Percentiles rank a stretch among this genome's conserved stretches.
Conservation (phyloP, 1,140 invertebrate species). For the Drosophila orena region DNA sequence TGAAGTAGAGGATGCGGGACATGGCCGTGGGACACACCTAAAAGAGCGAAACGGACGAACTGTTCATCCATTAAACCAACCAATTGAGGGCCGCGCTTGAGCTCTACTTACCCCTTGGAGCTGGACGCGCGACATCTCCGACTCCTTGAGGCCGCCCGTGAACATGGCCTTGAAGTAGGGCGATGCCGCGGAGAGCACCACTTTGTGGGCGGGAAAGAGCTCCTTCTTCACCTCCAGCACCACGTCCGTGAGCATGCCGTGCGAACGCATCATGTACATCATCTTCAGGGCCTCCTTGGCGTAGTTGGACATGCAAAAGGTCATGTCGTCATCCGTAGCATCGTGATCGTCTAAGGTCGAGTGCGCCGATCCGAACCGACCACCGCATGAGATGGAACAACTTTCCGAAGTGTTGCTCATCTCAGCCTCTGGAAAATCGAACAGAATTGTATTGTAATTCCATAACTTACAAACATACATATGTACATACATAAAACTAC, state of each 20-base stretch:
- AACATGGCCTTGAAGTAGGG: constrained; percentile 99
- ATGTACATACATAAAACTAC: too few relatives aligned
- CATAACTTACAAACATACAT: too few relatives aligned
- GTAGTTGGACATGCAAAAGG: constrained; percentile 94
- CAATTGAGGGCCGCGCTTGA: constrained; percentile 33
- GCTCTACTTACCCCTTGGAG: constrained; percentile 90
- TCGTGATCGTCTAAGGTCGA: constrained; percentile 73
- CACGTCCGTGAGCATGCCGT: constrained; percentile 96
- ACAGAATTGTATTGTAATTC: neutral
- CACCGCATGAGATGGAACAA: constrained; percentile 56
- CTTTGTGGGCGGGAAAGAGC: constrained; percentile 95
- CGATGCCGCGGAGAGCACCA: constrained; percentile 96
- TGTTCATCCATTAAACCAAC: constrained; percentile 74
- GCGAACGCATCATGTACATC: constrained; percentile 95
- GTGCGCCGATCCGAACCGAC: constrained; percentile 52
- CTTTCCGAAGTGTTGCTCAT: constrained; percentile 68
- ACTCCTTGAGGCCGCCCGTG: constrained; percentile 93
- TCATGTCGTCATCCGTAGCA: constrained; percentile 88
- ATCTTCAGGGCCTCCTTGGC: constrained; percentile 94
- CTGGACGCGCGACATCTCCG: constrained; percentile 93
- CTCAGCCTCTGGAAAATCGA: constrained; percentile 50
- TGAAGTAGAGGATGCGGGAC: constrained; percentile 93
- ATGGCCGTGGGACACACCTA: constrained; percentile 91
- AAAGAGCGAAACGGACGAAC: constrained; percentile 40
- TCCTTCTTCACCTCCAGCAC: constrained; percentile 93